Base-by-base conservation (phyloP, 2,797 vertebrate species). In the Pteronotus mesoamericanus region DNA sequence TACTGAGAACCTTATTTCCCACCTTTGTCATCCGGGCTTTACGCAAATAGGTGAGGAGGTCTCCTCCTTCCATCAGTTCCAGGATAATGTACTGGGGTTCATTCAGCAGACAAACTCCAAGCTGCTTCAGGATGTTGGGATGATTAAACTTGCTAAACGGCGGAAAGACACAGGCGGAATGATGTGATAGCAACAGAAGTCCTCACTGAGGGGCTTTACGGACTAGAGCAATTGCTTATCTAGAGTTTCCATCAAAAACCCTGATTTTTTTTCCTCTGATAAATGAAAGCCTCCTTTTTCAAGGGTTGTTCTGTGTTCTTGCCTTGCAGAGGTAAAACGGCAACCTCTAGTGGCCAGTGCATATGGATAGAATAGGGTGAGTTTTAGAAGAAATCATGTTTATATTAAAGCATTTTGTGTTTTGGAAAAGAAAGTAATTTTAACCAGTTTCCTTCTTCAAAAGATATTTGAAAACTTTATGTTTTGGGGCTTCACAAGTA, bases 51-150 rank as follows among this genome's bases (percentile, higher is more conserved):
- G 97, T 98, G 37, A 98, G 98, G 64, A 99, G 98, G 90, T 99
- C 98, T 39, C 98, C 98, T 94, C 98, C 99, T 97, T 99, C 98
- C 99, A 99, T 99, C 95, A 99, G 75, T 93, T 99, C 98, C 89
- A 99, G 93, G 71, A 99, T 98, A 85, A 99, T 98, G 87, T 98
- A 99, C 88, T 98, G 98, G 79, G 98, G 98, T 90, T 99, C 98
- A 18, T 98, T 98, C 71, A 98, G 89, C 34, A 99, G 97, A 82
- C 98, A 98, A 42, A 99, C 98, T 0, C 98, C 98, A 68, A 99
- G 97, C 80, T 99, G 98, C 92, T 98, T 98, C 98, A 98, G 96
- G 97, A 99, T 99, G 96, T 99, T 98, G 18, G 98, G 98, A 71
- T 99, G 98, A 96, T 98, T 96, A 97, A 99, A 99, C 94, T 98